Conservation (phyloP, 2,113 vertebrate species). For the Xenopus borealis region DNA sequence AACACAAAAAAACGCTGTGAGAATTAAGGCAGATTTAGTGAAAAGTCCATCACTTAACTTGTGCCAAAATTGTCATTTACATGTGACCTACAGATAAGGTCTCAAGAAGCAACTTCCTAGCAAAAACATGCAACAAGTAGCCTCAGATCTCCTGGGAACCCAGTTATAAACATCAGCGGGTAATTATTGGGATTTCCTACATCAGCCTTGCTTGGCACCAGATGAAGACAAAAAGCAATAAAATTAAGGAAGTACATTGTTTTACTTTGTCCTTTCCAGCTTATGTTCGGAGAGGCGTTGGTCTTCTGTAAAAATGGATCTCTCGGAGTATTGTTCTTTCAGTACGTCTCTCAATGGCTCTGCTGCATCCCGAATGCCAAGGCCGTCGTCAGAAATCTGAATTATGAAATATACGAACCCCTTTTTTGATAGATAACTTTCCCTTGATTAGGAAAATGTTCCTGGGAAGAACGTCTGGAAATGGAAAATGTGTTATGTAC, state of each 20-base stretch:
- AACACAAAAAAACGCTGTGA: constrained; percentile 11
- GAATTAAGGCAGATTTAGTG: not conserved
- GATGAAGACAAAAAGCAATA: constrained; percentile 38
- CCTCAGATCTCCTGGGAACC: constrained; percentile 31
- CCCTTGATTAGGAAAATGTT: not conserved
- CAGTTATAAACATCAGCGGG: constrained; percentile 27
- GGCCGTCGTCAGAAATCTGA: constrained; percentile 9
- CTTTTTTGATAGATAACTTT: not conserved
- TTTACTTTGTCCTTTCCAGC: constrained; percentile 35
- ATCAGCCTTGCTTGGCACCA: constrained; percentile 40
- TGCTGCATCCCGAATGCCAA: constrained; percentile 25
- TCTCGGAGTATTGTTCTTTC: constrained; percentile 26
- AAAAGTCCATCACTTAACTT: not conserved
- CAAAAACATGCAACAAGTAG: constrained; percentile 17
- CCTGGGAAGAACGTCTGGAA: not conserved
- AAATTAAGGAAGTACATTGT: constrained; percentile 42
- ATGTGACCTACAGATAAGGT: constrained; percentile 22
- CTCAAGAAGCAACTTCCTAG: constrained; percentile 28
- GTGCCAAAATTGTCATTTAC: not conserved
- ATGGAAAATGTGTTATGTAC: not conserved
- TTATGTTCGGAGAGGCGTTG: constrained; percentile 26
- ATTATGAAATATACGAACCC: not conserved
- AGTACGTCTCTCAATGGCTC: not conserved
- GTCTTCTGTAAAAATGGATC: constrained; percentile 10
- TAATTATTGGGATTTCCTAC: constrained; percentile 44